Conservation (phyloP, 2,113 vertebrate species). For the Rhinopithecus roxellana region DNA sequence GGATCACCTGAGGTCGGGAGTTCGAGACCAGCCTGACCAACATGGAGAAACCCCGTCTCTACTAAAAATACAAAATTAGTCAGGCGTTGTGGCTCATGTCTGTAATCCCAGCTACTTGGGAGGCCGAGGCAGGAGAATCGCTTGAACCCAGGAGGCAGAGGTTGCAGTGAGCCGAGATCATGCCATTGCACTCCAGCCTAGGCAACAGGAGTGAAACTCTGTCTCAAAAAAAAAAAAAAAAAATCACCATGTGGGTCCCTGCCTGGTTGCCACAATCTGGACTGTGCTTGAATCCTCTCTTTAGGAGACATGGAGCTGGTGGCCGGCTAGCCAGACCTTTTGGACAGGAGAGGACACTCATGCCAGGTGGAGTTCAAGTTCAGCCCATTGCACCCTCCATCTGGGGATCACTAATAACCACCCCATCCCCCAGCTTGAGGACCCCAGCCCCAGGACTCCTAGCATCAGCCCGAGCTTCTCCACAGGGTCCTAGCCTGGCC, state of each 20-base stretch:
- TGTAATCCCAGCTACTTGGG: no score
- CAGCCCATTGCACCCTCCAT: background rate
- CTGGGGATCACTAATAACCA: background rate
- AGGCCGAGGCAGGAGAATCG: no score
- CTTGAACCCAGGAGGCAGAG: no score
- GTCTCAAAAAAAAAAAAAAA: background rate
- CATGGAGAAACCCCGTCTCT: no score
- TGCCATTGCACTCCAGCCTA: no score
- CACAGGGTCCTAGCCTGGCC: background rate
- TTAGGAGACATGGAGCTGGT: background rate
- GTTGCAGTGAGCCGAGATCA: no score
- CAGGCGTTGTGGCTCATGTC: no score
- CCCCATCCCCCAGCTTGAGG: accelerated
- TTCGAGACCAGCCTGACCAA: no score
- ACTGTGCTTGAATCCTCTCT: background rate
- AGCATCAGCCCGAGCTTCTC: background rate
- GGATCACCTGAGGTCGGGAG: no score
- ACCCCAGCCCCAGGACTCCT: accelerated
- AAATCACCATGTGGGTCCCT: background rate
- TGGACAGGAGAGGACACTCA: background rate
- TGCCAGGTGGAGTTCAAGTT: background rate
- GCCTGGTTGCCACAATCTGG: background rate
- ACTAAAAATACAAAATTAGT: no score
- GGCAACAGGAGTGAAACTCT: no score
- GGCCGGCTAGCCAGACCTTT: background rate